Base-by-base conservation (phyloP, 2,113 vertebrate genomes). In the Sceloporus undulatus region DNA sequence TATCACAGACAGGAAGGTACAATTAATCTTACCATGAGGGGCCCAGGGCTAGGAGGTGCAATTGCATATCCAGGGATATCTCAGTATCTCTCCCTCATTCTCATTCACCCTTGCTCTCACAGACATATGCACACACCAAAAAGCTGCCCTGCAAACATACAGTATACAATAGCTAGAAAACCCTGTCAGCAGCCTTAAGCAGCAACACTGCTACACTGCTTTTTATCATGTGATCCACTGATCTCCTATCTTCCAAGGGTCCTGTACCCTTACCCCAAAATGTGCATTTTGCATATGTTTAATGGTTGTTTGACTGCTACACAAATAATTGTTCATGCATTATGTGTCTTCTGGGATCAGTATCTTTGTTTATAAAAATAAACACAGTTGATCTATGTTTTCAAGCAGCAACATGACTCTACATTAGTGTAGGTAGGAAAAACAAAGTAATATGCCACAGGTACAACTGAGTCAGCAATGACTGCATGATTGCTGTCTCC, bases 401-500 rank as follows among this genome's bases (percentile, higher is more conserved):
- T 38, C 84, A 84, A 88, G 66, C 88, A 88, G 48, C 92, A 83
- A 91, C 90, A 79, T 54, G 25, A 91, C 14, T 85, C 48, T 90
- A 82, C 42, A 76, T 54, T 82, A 85, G 40, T 42, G 5, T 0
- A 0, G 23, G 11, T 71, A 88, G 65, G 4, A 5, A 83, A 83
- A 79, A 65, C 90, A 91, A 91, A 79, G 70, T 42, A 89, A 87
- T 62, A 82, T 88, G 21, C 79, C 89, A 86, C 85, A 90, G 84
- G 84, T n/a, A 40, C 42, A 82, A 78, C 0, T 2, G 90, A 93
- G 81, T 74, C 89, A 88, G 68, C 48, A 29, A 84, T 91, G 91
- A 92, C 23, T 82, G 82, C 88, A 92, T 74, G 85, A 89, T 87
- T 94, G 79, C 85, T 85, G 84, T 1, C 14, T 88, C 87, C 38